phyloP scores from a whole-genome alignment of 2,888 invertebrate genomes.

The Chalcis sispes region DNA sequence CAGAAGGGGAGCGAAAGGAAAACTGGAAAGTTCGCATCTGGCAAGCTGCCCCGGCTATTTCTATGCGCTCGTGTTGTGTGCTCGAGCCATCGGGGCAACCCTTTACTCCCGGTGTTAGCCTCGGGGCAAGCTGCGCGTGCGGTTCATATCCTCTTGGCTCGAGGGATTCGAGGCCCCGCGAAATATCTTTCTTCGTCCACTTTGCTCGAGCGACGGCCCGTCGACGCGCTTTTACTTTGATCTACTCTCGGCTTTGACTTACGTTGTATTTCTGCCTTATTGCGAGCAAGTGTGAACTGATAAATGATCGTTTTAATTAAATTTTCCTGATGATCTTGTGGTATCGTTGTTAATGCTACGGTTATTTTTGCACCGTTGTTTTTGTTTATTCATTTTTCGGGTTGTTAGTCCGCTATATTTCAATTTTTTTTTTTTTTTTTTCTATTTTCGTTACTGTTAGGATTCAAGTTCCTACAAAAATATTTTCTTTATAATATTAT shows the following conservation, averaged over 20 bases:
- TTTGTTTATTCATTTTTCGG: too few relatives aligned
- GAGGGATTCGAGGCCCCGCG: slow-evolving; percentile 21
- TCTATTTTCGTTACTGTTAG: too few relatives aligned
- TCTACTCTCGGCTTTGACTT: slow-evolving; percentile 9
- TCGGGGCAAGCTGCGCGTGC: too few relatives aligned
- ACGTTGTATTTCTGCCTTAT: too few relatives aligned
- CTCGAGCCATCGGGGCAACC: slow-evolving; percentile 58
- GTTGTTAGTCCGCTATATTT: too few relatives aligned
- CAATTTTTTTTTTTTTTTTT: too few relatives aligned
- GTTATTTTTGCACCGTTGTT: too few relatives aligned
- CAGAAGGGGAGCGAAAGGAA: not conserved
- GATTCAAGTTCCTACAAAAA: too few relatives aligned
- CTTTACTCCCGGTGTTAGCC: slow-evolving; percentile 27
- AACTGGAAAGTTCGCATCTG: slow-evolving; percentile 64
- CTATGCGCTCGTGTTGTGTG: slow-evolving; percentile 55
- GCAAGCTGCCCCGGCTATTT: slow-evolving; percentile 68
- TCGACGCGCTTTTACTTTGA: slow-evolving; percentile 37
- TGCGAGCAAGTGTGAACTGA: not conserved
- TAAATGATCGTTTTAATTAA: slow-evolving; percentile 17
- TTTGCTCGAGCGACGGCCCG: slow-evolving; percentile 10
- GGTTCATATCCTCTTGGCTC: slow-evolving; percentile 25
- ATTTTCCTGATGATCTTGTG: not conserved
- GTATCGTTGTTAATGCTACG: too few relatives aligned
- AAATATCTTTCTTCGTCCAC: slow-evolving; percentile 45
- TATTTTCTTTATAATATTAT: too few relatives aligned